Percentiles rank a stretch among this genome's conserved stretches.
These are phyloP conservation scores for Mercenaria mercenaria DNA, from an alignment of 1,140 invertebrate genomes.

Conservation along the genomic window DNA sequence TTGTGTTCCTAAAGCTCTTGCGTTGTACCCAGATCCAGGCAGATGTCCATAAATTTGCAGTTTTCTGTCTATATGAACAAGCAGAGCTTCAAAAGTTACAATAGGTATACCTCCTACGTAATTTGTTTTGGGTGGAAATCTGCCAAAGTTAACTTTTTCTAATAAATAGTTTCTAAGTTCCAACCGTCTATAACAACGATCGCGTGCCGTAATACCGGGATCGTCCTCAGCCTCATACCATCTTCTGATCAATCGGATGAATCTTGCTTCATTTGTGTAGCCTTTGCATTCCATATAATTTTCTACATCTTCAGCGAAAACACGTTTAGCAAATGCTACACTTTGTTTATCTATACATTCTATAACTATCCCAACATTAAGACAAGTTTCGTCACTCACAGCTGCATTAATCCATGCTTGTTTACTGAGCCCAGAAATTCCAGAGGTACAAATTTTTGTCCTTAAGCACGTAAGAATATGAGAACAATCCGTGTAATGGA, in stretches of 20 bases:
- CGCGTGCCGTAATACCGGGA: slow-evolving; percentile 5
- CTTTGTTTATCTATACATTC: slow-evolving; percentile 21
- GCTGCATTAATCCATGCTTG: slow-evolving; percentile 15
- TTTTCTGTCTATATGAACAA: too few species aligned
- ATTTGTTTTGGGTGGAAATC: neutral
- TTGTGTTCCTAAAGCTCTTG: slow-evolving; percentile 20
- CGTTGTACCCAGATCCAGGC: slow-evolving; percentile 30
- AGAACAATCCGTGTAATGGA: neutral
- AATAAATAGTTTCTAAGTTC: neutral
- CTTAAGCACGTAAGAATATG: slow-evolving; percentile 17
- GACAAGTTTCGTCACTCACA: neutral
- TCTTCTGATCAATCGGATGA: slow-evolving; percentile 2
- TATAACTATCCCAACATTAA: slow-evolving; percentile 24
- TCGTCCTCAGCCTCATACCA: slow-evolving; percentile 46
- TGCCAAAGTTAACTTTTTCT: neutral
- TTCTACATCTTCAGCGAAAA: slow-evolving; percentile 41
- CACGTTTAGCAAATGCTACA: slow-evolving; percentile 25
- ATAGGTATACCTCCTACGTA: too few species aligned
- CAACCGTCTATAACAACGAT: neutral
- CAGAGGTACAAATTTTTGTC: slow-evolving; percentile 29
- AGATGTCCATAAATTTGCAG: too few species aligned
- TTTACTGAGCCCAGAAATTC: neutral
- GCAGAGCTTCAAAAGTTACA: too few species aligned
- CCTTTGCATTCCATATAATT: slow-evolving; percentile 27
- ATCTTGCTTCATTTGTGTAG: neutral